Percentiles rank a stretch among this genome's conserved stretches.
Conservation (phyloP, 1,140 invertebrate species). For the Rhopalosiphum padi region DNA sequence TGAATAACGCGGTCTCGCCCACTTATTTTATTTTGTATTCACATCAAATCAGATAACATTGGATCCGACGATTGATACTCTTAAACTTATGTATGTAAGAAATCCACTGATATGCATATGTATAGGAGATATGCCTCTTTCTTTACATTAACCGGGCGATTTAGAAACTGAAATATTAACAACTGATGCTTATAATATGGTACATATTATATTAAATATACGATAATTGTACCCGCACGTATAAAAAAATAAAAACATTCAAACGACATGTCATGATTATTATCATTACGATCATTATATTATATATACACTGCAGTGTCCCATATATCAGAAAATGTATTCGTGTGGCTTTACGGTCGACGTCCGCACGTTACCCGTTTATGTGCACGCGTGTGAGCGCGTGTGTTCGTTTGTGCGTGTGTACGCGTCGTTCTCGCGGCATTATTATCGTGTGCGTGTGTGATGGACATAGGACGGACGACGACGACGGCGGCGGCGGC, state of each 20-base stretch:
- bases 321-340: background rate
- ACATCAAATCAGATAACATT: background rate
- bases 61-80: background rate
- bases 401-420: background rate
- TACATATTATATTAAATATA: background rate
- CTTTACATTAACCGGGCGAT: background rate
- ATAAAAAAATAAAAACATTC: background rate
- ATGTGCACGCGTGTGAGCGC: background rate
- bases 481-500: no score
- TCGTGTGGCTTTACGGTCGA: background rate
- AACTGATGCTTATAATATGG: background rate
- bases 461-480: background rate
- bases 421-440: background rate
- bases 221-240: no score
- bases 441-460: background rate
- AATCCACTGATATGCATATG: background rate
- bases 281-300: background rate
- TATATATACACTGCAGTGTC: background rate
- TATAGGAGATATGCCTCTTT: background rate
- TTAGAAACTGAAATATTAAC: background rate
- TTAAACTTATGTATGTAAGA: background rate
- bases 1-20: background rate
- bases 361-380: background rate
- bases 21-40: background rate
- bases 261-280: background rate